These are phyloP conservation scores for Glaucopsyche alexis DNA, from an alignment of 2,888 invertebrate species.

Conservation along the genomic window DNA sequence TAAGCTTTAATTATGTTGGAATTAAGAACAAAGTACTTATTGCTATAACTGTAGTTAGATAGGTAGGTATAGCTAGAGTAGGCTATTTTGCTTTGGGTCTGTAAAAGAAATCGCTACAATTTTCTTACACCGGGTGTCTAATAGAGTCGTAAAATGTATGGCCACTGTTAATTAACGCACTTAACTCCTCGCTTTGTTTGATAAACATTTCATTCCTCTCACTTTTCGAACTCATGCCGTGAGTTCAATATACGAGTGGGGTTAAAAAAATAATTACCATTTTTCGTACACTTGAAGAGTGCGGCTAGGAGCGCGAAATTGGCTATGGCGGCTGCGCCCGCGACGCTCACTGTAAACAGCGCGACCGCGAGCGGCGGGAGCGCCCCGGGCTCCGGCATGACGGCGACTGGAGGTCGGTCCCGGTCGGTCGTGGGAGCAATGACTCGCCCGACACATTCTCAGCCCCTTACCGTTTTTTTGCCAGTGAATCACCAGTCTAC, in stretches of 20 bases:
- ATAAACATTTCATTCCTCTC: not conserved
- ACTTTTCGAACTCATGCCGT: not conserved
- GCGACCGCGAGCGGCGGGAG: constrained; percentile 64
- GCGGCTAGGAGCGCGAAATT: constrained; percentile 67
- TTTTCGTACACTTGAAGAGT: constrained; percentile 67
- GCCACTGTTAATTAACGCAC: constrained; percentile 4
- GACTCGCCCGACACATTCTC: constrained; percentile 72
- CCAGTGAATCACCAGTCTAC: constrained; percentile 68
- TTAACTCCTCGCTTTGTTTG: constrained; percentile 10
- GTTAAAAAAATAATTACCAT: constrained; percentile 57
- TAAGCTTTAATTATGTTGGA: too few relatives aligned
- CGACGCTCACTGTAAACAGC: constrained; percentile 59
- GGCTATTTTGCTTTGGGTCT: not conserved
- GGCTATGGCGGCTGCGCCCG: constrained; percentile 68
- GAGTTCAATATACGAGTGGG: not conserved
- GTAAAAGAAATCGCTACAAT: not conserved
- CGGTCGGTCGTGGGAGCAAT: constrained; percentile 74
- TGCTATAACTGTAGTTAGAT: too few relatives aligned
- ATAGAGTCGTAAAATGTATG: constrained; percentile 1
- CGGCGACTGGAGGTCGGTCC: constrained; percentile 65
- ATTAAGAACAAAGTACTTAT: not conserved
- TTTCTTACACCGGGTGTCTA: constrained; percentile 14
- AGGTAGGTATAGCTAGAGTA: not conserved
- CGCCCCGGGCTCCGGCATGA: constrained; percentile 60
- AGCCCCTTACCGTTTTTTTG: constrained; percentile 54